Conservation (phyloP, 2,797 vertebrate genomes). For the Xyrichtys novacula region DNA sequence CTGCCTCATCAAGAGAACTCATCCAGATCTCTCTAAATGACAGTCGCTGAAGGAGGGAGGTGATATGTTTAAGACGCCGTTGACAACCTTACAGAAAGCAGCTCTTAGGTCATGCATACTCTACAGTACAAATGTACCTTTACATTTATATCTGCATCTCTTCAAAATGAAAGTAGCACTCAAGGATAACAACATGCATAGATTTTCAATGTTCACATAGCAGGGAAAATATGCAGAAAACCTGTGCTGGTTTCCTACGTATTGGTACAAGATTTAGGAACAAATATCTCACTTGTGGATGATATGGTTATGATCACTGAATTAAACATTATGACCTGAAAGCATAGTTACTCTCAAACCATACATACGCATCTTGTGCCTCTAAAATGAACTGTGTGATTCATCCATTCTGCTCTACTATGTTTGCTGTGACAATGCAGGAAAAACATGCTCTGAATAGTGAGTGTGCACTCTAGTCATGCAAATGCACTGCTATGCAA, state of each 20-base stretch:
- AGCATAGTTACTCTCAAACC: conserved; percentile 16
- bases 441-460: conserved; percentile 55
- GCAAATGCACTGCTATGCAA: conserved; percentile 79
- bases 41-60: conserved; percentile 41
- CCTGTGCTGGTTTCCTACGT: conserved; percentile 42
- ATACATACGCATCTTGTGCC: conserved; percentile 6
- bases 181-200: conserved; percentile 84
- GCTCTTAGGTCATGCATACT: conserved; percentile 73
- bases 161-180: conserved; percentile 67
- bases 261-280: conserved; percentile 38
- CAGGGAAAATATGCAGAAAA: conserved; percentile 68
- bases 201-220: conserved; percentile 79
- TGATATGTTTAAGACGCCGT: conserved; percentile 69
- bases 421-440: conserved; percentile 28
- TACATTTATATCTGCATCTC: conserved; percentile 66
- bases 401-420: conserved; percentile 28
- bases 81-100: conserved; percentile 63
- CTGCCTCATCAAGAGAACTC: conserved; percentile 30
- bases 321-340: conserved; percentile 24
- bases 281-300: conserved; percentile 41
- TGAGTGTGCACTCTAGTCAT: conserved; percentile 66
- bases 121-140: conserved; percentile 67
- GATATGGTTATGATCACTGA: conserved; percentile 23
- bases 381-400: conserved; percentile 5
- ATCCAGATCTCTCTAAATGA: conserved; percentile 20